Evolutionary conservation across 2,113 vertebrate genomes (phyloP).

Genomic region (Microcebus ravelobensis): DNA sequence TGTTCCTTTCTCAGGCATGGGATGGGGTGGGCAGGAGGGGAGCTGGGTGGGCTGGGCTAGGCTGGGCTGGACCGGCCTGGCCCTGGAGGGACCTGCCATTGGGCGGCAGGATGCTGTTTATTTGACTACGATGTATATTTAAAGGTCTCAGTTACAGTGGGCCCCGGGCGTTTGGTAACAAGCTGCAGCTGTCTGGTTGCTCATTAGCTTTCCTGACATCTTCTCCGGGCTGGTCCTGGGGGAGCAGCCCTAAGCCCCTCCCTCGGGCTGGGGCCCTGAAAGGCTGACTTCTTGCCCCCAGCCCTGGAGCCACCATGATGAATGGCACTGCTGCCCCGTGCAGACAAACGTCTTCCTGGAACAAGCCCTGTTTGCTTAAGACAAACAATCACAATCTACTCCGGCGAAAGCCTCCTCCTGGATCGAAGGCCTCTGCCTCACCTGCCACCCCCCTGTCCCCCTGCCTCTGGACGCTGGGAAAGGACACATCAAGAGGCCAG

Average conservation of each 20-base stretch:
- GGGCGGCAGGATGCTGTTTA: slow-evolving; percentile 86
- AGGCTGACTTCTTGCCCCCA: slow-evolving; percentile 84
- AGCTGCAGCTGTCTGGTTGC: slow-evolving; percentile 87
- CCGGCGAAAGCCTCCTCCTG: slow-evolving; percentile 76
- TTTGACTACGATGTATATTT: slow-evolving; percentile 88
- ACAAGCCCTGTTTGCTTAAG: slow-evolving; percentile 85
- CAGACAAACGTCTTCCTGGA: slow-evolving; percentile 85
- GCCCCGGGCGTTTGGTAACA: slow-evolving; percentile 85
- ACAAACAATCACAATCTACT: slow-evolving; percentile 77
- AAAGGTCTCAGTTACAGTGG: slow-evolving; percentile 87
- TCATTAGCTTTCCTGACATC: slow-evolving; percentile 87
- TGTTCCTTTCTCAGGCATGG: background rate
- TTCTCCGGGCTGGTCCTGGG: slow-evolving; percentile 82
- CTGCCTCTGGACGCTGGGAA: background rate
- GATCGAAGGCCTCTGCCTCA: slow-evolving; percentile 66
- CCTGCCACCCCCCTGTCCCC: slow-evolving; percentile 16
- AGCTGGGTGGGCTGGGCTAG: slow-evolving; percentile 40
- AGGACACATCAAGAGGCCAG: background rate
- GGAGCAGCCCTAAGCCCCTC: slow-evolving; percentile 81
- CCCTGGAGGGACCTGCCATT: slow-evolving; percentile 38
- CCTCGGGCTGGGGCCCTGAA: slow-evolving; percentile 74
- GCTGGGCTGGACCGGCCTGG: background rate
- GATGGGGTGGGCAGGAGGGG: background rate
- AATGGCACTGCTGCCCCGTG: slow-evolving; percentile 82
- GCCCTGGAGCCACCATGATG: slow-evolving; percentile 82